Conservation (phyloP, 2,888 invertebrate species). For the Tetragonisca angustula region DNA sequence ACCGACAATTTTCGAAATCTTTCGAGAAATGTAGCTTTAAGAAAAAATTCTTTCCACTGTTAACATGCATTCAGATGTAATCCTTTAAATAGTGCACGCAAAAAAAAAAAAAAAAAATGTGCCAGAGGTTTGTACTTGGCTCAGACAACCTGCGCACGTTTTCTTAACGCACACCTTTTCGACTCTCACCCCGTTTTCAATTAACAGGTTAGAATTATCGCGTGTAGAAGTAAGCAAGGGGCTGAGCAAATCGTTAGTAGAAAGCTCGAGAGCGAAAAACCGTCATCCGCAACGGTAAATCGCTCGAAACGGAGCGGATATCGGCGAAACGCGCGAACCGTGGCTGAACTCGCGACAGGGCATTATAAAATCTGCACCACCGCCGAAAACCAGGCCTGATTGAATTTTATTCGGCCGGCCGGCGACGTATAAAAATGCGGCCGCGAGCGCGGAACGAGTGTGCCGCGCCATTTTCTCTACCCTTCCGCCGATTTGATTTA, state of each 20-base stretch:
- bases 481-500: conserved; percentile 63
- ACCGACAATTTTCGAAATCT: too few species aligned
- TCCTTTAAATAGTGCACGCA: not conserved
- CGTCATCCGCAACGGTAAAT: conserved; percentile 3
- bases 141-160: not conserved
- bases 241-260: not conserved
- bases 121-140: too few species aligned
- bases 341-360: conserved; percentile 18
- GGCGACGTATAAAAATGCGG: conserved; percentile 51
- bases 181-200: not conserved
- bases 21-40: too few species aligned
- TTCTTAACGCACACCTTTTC: not conserved
- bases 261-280: not conserved
- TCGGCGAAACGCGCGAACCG: conserved; percentile 22
- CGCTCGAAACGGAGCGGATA: conserved; percentile 22
- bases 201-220: not conserved
- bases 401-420: conserved; percentile 51
- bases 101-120: not conserved
- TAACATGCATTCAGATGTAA: too few species aligned
- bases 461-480: conserved; percentile 34
- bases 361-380: conserved; percentile 36
- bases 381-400: conserved; percentile 24
- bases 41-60: too few species aligned
- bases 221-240: not conserved
- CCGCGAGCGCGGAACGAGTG: conserved; percentile 30